Conservation (phyloP, 2,888 invertebrate species). For the Drosophila birchii region DNA sequence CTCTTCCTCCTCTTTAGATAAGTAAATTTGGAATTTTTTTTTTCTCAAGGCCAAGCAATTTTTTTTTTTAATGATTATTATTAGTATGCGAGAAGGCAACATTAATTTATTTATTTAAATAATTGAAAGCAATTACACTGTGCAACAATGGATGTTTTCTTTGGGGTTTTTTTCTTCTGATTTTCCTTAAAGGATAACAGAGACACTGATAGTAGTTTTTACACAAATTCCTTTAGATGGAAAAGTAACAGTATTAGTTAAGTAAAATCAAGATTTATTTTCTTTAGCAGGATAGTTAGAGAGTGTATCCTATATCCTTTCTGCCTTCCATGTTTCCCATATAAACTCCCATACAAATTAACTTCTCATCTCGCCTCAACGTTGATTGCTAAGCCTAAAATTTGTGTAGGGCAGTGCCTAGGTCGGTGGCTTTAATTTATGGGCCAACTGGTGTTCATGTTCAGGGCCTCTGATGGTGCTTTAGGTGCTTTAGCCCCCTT, state of each 20-base stretch:
- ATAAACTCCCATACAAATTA: constrained; percentile 1
- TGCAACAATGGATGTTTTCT: constrained; percentile 13
- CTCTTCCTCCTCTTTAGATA: constrained; percentile 8
- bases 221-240: too few relatives aligned
- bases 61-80: constrained; percentile 31
- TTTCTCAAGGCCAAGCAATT: constrained; percentile 6
- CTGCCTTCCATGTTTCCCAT: neutral
- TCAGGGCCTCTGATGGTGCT: constrained; percentile 15
- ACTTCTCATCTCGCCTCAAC: neutral
- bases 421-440: constrained; percentile 36
- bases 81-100: constrained; percentile 37
- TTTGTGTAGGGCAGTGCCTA: constrained; percentile 36
- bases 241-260: neutral
- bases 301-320: neutral
- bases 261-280: neutral
- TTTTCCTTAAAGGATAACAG: neutral
- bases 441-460: constrained; percentile 49
- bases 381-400: constrained; percentile 21
- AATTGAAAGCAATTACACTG: constrained; percentile 41
- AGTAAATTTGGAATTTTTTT: constrained; percentile 13
- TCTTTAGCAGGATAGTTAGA: neutral
- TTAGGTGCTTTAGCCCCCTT: neutral
- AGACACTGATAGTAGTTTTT: neutral
- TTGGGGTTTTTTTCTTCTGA: too few relatives aligned
- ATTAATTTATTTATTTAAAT: constrained; percentile 65